These are phyloP conservation scores for Darevskia mixta DNA, from an alignment of 2,797 vertebrate genomes.

Conservation along the genomic window DNA sequence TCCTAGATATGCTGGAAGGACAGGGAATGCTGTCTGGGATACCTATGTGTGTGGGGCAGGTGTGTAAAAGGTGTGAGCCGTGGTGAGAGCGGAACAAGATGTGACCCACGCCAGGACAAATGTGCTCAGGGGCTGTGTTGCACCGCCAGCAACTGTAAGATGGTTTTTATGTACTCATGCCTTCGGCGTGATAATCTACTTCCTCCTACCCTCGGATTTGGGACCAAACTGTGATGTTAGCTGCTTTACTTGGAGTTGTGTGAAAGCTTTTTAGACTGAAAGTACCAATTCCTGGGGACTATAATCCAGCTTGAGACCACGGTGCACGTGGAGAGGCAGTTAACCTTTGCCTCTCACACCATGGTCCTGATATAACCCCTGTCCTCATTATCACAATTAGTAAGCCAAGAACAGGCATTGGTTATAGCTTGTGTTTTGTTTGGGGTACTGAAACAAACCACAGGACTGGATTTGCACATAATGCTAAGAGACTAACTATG, in stretches of 20 bases:
- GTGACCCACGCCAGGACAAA: conserved; percentile 21
- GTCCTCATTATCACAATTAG: background rate
- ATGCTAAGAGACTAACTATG: too few relatives aligned
- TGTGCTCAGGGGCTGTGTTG: conserved; percentile 51
- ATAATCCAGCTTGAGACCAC: background rate
- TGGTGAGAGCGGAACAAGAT: conserved; percentile 38
- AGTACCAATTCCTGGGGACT: background rate
- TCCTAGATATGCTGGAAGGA: conserved; percentile 45
- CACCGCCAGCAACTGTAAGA: conserved; percentile 30
- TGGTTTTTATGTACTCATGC: background rate
- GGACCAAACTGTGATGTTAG: background rate
- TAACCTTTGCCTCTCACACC: background rate
- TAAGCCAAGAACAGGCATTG: too few relatives aligned
- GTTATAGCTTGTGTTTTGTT: too few relatives aligned
- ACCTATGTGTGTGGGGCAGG: conserved; percentile 31
- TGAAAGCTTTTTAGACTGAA: background rate
- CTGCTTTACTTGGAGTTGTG: background rate
- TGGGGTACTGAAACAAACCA: background rate
- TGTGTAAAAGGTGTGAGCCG: conserved; percentile 17
- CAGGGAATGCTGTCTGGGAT: conserved; percentile 39
- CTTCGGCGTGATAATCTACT: background rate
- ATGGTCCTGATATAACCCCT: background rate
- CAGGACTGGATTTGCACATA: too few relatives aligned
- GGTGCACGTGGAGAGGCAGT: background rate
- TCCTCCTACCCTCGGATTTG: background rate